A percentile compares a stretch with the other conserved stretches of the same genome.
Evolutionary conservation across 2,888 invertebrate species (phyloP).

Genomic region (Ectropis crepuscularia): DNA sequence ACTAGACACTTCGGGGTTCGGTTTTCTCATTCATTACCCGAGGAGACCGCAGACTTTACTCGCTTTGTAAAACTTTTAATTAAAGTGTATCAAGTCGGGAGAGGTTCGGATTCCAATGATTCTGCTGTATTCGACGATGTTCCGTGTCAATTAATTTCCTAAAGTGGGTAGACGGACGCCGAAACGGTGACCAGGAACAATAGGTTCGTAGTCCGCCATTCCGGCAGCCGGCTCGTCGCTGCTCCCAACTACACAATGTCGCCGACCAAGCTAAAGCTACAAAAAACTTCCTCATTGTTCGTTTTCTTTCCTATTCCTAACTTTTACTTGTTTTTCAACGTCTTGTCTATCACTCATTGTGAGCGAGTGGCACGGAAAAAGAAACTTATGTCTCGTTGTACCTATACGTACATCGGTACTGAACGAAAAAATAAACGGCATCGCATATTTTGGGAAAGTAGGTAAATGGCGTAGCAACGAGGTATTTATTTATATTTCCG

Average conservation of each 20-base stretch:
- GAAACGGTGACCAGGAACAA: slow-evolving; percentile 71
- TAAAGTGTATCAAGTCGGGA: slow-evolving; percentile 74
- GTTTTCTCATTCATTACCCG: slow-evolving; percentile 61
- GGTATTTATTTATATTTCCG: slow-evolving; percentile 33
- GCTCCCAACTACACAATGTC: slow-evolving; percentile 71
- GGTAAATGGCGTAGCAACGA: slow-evolving; percentile 25
- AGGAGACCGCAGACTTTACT: slow-evolving; percentile 62
- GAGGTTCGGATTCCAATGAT: slow-evolving; percentile 66
- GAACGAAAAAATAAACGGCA: slow-evolving; percentile 14
- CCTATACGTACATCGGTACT: slow-evolving; percentile 4
- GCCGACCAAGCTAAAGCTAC: slow-evolving; percentile 67
- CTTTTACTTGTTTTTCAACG: slow-evolving; percentile 66
- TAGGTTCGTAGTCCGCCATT: slow-evolving; percentile 56
- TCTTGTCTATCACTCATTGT: slow-evolving; percentile 54
- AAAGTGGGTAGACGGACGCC: slow-evolving; percentile 71
- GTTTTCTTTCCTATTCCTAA: slow-evolving; percentile 68
- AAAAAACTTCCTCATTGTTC: slow-evolving; percentile 71
- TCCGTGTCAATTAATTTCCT: slow-evolving; percentile 78
- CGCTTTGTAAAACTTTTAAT: slow-evolving; percentile 75
- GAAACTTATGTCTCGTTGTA: slow-evolving; percentile 30
- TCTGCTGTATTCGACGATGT: slow-evolving; percentile 68
- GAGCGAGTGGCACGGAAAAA: slow-evolving; percentile 47
- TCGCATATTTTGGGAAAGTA: slow-evolving; percentile 5
- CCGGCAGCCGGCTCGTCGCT: slow-evolving; percentile 60
- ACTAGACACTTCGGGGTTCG: slow-evolving; percentile 48